Base-by-base conservation (phyloP, 2,888 invertebrate species). In the Drosophila koepferae region DNA sequence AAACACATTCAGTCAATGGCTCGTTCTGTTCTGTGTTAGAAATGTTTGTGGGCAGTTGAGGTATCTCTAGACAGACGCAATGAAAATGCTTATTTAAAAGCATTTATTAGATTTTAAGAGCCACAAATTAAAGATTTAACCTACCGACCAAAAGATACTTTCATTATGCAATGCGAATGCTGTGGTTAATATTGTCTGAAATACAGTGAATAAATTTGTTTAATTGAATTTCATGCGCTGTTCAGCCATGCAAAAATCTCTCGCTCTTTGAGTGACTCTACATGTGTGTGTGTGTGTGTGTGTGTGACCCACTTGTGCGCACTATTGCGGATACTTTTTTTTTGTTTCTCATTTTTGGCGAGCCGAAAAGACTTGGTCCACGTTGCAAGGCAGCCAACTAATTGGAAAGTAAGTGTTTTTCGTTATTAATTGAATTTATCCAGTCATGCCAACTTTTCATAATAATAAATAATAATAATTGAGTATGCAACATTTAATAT, bases 161-260 rank as follows among this genome's bases (percentile, higher is more conserved):
- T 18, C 20, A 44, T 28, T n/a, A 12, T 36, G 18, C 53, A 65
- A 20, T 36, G 20, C 9, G n/a, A 20, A 34, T n/a, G 16, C 49
- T 63, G 49, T 51, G 63, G 28, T 43, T 51, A 28, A 55, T 64
- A 60, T 67, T 31, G 28, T 48, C 16, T 18, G 46, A 46, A 18
- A 44, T 58, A 49, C 43, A 36, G 20, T 62, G 59, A 31, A 60
- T 58, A 58, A 72, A 34, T 79, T 69, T 68, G 51, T 80, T 79
- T 77, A 80, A 81, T 81, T 84, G 66, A 69, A 77, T 72, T 86
- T 79, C 49, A 70, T 63, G 63, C 63, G 67, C 55, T 59, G 81
- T 58, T 54, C 74, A 74, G 53, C 53, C 65, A 80, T 64, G 64
- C 40, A 68, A 68, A 79, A 64, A 53, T 55, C 55, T 34, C 44